Base-by-base conservation (phyloP, 2,113 vertebrate genomes). In the Meles meles region DNA sequence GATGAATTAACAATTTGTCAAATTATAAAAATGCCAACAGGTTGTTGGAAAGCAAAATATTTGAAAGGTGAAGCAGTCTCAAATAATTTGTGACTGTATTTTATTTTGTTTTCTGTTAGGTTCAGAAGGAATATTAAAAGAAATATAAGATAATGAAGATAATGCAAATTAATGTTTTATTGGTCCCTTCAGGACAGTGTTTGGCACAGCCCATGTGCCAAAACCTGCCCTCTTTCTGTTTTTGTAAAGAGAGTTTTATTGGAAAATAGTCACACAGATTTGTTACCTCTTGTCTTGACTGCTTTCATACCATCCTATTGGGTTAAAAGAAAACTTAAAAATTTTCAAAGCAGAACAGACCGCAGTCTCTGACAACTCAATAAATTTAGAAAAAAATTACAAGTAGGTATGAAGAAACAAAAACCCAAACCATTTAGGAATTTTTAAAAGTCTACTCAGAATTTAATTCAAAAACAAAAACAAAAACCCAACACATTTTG, bases 301-400 rank as follows among this genome's bases (percentile, higher is more conserved):
- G 42, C 18, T 39, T 79, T 95, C 37, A 77, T 0, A 63, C 1
- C 27, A 80, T 2, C 9, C 49, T 29, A 11, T 34, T 63, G 57
- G 15, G 21, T 85, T 88, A 39, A 89, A 94, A 94, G 17, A 85
- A 86, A 93, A 55, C 3, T 76, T 94, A 37, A 94, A 27, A 95
- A 82, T 92, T 95, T 80, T 94, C 82, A 72, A 94, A 90, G 65
- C 3, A 61, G 29, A 76, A 25, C 6, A 61, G 31, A 88, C 7
- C 72, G 21, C 17, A 52, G 27, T 90, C 55, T 86, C n/a, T 95
- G 80, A 80, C 15, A 90, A 85, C 13, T 81, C 79, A 76, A 88
- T 72, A 77, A 37, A 59, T 49, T 91, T 74, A 80, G 93, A 71
- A 44, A 79, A 37, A 91, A 61, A 63, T 71, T 44, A 67, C 18